Percentiles rank a stretch among this genome's conserved stretches.
phyloP scores from a whole-genome alignment of 2,888 invertebrate genomes.

The Drosophila flavopinicola region DNA sequence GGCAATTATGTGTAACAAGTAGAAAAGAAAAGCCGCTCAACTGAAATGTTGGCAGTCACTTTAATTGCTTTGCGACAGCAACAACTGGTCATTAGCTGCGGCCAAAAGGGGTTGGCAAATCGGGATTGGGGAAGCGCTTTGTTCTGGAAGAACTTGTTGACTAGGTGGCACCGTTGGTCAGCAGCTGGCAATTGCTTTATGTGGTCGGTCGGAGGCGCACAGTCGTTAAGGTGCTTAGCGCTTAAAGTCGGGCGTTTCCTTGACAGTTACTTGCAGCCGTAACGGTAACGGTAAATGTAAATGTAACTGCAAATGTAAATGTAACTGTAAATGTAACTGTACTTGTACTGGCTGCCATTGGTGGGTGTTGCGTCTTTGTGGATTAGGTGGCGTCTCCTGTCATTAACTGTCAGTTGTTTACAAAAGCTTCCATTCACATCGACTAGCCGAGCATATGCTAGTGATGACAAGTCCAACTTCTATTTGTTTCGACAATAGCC shows the following conservation, averaged over 20 bases:
- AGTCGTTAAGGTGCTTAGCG: slow-evolving; percentile 77
- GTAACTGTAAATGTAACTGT: slow-evolving; percentile 33
- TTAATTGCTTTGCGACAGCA: slow-evolving; percentile 67
- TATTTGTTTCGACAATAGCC: background rate
- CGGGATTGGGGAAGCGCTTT: no score
- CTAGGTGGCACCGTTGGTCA: slow-evolving; percentile 49
- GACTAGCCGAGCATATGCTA: no score
- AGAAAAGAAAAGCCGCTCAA: slow-evolving; percentile 45
- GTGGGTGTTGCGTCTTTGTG: slow-evolving; percentile 61
- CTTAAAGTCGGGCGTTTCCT: slow-evolving; percentile 65
- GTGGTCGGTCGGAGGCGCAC: slow-evolving; percentile 11
- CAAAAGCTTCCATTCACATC: background rate
- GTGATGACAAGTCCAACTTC: background rate
- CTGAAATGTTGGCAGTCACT: slow-evolving; percentile 56
- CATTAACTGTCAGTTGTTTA: slow-evolving; percentile 36
- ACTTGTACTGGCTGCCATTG: no score
- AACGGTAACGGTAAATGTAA: slow-evolving; percentile 19
- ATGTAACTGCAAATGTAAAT: slow-evolving; percentile 30
- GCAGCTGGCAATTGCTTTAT: slow-evolving; percentile 42
- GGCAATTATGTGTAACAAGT: slow-evolving; percentile 18
- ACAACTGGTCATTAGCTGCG: slow-evolving; percentile 68
- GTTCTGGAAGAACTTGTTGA: slow-evolving; percentile 52
- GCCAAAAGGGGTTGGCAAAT: slow-evolving; percentile 2
- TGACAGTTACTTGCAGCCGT: slow-evolving; percentile 23
- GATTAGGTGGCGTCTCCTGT: slow-evolving; percentile 33